Conservation (phyloP, 2,113 vertebrate species). For the Ciconia stormi region DNA sequence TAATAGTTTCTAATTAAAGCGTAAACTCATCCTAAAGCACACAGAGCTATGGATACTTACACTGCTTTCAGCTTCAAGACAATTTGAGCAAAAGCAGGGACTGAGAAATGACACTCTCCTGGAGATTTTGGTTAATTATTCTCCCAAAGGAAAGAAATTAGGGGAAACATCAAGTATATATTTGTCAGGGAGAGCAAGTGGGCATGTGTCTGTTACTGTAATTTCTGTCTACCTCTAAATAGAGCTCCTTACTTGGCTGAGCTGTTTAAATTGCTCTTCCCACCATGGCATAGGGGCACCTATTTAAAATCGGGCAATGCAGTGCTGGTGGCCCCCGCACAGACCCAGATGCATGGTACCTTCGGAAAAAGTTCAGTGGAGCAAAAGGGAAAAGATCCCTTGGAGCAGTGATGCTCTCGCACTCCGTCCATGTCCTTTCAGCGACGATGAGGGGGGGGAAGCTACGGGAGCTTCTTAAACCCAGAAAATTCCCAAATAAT, state of each 20-base stretch:
- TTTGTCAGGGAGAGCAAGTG: background rate
- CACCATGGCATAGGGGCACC: background rate
- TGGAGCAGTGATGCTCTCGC: accelerated
- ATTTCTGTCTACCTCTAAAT: background rate
- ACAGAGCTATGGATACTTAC: background rate
- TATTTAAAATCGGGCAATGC: background rate
- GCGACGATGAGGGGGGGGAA: accelerated
- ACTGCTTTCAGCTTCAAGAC: background rate
- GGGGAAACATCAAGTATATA: background rate
- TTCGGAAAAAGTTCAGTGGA: background rate
- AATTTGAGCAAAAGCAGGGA: background rate
- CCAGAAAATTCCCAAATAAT: background rate
- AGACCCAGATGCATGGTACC: accelerated
- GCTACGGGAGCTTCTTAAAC: background rate
- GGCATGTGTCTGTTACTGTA: background rate
- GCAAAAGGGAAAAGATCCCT: background rate
- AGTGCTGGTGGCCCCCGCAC: background rate
- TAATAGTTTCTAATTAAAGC: background rate
- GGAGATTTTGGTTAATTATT: background rate
- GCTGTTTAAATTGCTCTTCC: background rate
- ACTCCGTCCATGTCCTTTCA: accelerated
- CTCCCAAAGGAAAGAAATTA: background rate
- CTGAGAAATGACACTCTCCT: background rate
- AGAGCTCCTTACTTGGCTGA: background rate
- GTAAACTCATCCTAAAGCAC: background rate